phyloP scores from a whole-genome alignment of 2,797 vertebrate species.

The Coregonus suidteri region DNA sequence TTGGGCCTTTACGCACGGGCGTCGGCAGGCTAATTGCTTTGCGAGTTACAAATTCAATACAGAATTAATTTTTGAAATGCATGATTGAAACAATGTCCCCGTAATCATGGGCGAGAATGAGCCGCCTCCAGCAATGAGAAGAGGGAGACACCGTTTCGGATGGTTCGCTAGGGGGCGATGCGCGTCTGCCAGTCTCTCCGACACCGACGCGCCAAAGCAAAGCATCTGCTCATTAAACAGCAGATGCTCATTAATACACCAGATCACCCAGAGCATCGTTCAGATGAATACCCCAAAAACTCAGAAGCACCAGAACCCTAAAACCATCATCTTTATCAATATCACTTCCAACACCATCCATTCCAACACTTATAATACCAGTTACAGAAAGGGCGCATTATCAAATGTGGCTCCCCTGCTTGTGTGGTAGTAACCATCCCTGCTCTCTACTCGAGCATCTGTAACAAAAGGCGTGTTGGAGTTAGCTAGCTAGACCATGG shows the following conservation, averaged over 20 bases:
- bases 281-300: slow-evolving; percentile 7
- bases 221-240: slow-evolving; percentile 67
- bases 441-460: slow-evolving; percentile 53
- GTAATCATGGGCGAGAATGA: background rate
- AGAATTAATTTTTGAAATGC: too few species aligned
- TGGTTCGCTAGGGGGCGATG: slow-evolving; percentile 58
- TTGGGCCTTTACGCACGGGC: background rate
- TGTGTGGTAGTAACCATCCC: slow-evolving; percentile 28
- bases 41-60: background rate
- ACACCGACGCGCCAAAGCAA: slow-evolving; percentile 37
- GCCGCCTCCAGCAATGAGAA: background rate
- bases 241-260: slow-evolving; percentile 64
- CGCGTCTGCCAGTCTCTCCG: background rate
- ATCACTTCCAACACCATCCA: background rate
- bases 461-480: slow-evolving; percentile 73
- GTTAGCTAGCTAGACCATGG: slow-evolving; percentile 23
- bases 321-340: background rate
- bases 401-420: background rate
- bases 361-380: background rate
- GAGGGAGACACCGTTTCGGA: slow-evolving; percentile 14
- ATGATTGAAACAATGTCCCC: background rate
- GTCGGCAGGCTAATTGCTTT: background rate
- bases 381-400: background rate
- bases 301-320: background rate
- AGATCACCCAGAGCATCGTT: slow-evolving; percentile 40